Evolutionary conservation across 2,888 invertebrate species (phyloP).

Genomic region (Tachina fera): DNA sequence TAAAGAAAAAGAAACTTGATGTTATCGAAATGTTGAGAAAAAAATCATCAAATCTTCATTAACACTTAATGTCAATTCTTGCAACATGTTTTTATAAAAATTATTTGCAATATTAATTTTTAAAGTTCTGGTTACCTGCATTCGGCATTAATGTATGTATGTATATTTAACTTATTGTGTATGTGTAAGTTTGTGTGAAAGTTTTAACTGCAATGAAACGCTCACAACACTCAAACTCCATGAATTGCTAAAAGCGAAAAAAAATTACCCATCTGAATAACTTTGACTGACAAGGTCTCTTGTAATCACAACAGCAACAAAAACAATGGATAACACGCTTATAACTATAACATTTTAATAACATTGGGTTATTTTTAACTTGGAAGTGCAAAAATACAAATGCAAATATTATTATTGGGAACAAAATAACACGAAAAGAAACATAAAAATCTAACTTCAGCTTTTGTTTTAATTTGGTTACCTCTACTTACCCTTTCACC

Average conservation of each 20-base stretch:
- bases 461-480: slow-evolving; percentile 18
- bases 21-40: slow-evolving; percentile 51
- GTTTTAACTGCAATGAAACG: slow-evolving; percentile 29
- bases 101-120: slow-evolving; percentile 82
- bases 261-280: slow-evolving; percentile 53
- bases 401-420: slow-evolving; percentile 72
- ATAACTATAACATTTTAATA: not conserved
- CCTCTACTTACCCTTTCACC: slow-evolving; percentile 11
- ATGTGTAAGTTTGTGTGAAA: not conserved
- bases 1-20: slow-evolving; percentile 48
- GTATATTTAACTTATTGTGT: no score
- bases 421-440: slow-evolving; percentile 35
- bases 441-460: slow-evolving; percentile 19
- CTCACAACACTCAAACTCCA: slow-evolving; percentile 38
- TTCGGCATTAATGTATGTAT: slow-evolving; percentile 10
- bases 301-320: slow-evolving; percentile 18
- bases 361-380: slow-evolving; percentile 51
- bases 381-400: slow-evolving; percentile 46
- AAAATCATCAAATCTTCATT: slow-evolving; percentile 78
- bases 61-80: slow-evolving; percentile 81
- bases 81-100: slow-evolving; percentile 81
- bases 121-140: slow-evolving; percentile 73
- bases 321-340: not conserved
- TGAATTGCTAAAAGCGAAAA: slow-evolving; percentile 53
- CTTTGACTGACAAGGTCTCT: slow-evolving; percentile 53